Base-by-base conservation (phyloP, 2,888 invertebrate genomes). In the Caenorhabditis imperialis region DNA sequence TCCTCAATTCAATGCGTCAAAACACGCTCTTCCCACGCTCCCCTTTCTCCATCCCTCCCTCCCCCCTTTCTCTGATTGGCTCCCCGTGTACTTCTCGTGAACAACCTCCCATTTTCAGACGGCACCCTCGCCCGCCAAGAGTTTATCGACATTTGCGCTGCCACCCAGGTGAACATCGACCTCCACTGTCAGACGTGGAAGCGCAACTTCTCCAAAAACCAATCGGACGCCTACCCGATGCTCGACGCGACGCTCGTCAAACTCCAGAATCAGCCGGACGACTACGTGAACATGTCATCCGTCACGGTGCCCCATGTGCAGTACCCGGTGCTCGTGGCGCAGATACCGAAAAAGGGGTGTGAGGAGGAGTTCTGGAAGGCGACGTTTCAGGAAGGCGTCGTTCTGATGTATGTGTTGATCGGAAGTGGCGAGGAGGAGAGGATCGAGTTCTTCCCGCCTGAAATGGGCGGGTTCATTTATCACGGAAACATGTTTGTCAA, bases 401-500 rank as follows among this genome's bases (percentile, higher is more conserved):
- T 67, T 20, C 37, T 73, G 22, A 61, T 73, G 50, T 67, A 73
- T 27, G 44, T 73, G 40, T 37, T 73, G 27, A 55, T 58, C 30
- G 67, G 55, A 4, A 18, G 54, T 10, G 8, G 44, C 14, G 73
- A 73, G 33, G 61, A 55, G 22, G 67, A 40, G 35, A 42, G 35
- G 20, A 48, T 40, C 38, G 65, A 73, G 8, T 73, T 73, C 55
- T 73, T 73, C 16, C 73, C 73, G 12, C 33, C 45, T 3, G 23
- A 35, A 14, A 25, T 23, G 1, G 54, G 61, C 1, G 50, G 40
- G 0, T 73, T 48, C 20, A 38, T 54, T n/a, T 55, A 73, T 37
- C 60, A 73, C 30, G 73, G 73, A n/a, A 14, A 23, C 10, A 73
- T 73, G 73, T 73, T 73, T 55, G 61, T 73, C 27, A 73, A 73